These are phyloP conservation scores for Ornithoptera alexandrae DNA, from an alignment of 2,888 invertebrate species.

Conservation along the genomic window DNA sequence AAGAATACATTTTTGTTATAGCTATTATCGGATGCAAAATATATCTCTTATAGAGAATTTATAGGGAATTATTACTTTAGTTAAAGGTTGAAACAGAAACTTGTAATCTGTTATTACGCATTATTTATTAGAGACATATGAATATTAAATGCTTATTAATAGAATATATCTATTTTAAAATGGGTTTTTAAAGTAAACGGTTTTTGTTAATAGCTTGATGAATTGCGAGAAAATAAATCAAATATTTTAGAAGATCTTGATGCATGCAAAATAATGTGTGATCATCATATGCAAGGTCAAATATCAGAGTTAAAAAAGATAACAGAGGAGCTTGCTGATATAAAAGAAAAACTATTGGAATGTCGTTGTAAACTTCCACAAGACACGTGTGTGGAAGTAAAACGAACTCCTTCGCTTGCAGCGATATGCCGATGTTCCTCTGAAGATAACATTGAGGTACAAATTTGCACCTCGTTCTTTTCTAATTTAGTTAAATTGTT, in stretches of 20 bases:
- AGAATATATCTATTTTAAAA: neutral
- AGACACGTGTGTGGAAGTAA: constrained; percentile 55
- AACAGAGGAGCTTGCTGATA: constrained; percentile 41
- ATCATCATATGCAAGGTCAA: constrained; percentile 47
- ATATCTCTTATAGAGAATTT: neutral
- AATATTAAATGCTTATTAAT: neutral
- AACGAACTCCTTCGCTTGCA: constrained; percentile 65
- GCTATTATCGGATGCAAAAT: neutral
- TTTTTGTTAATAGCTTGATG: constrained; percentile 46
- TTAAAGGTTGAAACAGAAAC: neutral
- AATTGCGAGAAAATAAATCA: constrained; percentile 51
- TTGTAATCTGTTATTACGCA: neutral
- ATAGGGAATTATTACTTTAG: neutral
- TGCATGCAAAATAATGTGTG: constrained; percentile 55
- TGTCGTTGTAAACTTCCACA: constrained; percentile 64
- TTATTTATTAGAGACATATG: neutral
- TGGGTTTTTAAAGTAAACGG: constrained; percentile 1
- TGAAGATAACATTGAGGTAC: constrained; percentile 53
- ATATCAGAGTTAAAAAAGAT: constrained; percentile 52
- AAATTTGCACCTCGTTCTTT: neutral
- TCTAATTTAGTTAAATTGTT: no score
- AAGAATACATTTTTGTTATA: neutral
- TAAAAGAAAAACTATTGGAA: constrained; percentile 54
- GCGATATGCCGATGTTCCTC: constrained; percentile 61
- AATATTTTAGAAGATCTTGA: constrained; percentile 57